Evolutionary conservation across 2,113 vertebrate species (phyloP).

Genomic region (Pionites leucogaster): DNA sequence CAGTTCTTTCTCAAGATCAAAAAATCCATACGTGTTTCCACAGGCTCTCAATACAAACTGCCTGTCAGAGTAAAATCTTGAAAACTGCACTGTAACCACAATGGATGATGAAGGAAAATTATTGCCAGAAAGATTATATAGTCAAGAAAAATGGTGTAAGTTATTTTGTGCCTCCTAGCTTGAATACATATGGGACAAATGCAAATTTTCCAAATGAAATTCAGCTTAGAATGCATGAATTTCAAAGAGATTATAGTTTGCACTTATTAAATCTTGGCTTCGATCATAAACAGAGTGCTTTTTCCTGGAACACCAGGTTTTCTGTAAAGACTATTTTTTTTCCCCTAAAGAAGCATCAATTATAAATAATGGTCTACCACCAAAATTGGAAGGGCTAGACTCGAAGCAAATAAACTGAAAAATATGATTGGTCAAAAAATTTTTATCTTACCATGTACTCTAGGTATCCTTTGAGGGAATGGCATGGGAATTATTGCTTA

Average conservation of each 20-base stretch:
- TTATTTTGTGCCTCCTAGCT: conserved; percentile 67
- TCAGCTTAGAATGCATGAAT: conserved; percentile 62
- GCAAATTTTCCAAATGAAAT: conserved; percentile 71
- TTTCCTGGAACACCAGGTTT: conserved; percentile 37
- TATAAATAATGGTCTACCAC: conserved; percentile 57
- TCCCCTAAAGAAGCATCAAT: conserved; percentile 43
- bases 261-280: conserved; percentile 65
- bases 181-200: conserved; percentile 66
- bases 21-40: conserved; percentile 42
- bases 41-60: conserved; percentile 52
- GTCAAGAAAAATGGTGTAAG: conserved; percentile 46
- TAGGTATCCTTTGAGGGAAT: background rate
- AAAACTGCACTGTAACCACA: conserved; percentile 41
- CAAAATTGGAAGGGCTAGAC: background rate
- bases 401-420: conserved; percentile 27
- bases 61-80: conserved; percentile 27
- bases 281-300: conserved; percentile 37
- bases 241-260: conserved; percentile 60
- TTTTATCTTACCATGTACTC: background rate
- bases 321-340: conserved; percentile 8
- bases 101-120: conserved; percentile 70
- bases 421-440: conserved; percentile 45
- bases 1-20: background rate
- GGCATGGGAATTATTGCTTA: background rate
- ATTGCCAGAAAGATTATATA: conserved; percentile 48